Evolutionary conservation across 2,113 vertebrate genomes (phyloP).

Genomic region (Onychorhynchus coronatus): DNA sequence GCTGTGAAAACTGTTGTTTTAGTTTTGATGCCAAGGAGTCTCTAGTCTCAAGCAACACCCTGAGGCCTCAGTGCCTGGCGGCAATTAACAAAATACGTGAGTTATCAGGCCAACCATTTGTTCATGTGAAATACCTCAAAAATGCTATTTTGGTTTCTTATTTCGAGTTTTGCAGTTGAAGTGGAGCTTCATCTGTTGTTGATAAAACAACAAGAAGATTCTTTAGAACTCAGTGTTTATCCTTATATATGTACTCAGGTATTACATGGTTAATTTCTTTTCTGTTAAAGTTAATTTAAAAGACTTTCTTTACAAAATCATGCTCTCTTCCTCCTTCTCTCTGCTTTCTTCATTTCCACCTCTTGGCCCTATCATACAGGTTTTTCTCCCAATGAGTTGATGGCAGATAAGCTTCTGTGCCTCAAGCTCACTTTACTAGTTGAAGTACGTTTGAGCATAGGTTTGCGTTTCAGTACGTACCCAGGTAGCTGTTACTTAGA

Average conservation of each 20-base stretch:
- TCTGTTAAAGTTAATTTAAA: background rate
- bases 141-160: background rate
- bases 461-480: background rate
- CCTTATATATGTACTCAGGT: background rate
- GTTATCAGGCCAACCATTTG: background rate
- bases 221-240: background rate
- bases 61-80: background rate
- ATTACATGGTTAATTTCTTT: background rate
- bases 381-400: background rate
- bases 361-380: fast-evolving
- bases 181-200: background rate
- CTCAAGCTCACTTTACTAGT: background rate
- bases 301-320: background rate
- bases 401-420: background rate
- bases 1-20: background rate
- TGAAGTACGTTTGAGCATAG: background rate
- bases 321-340: background rate
- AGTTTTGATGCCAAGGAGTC: background rate
- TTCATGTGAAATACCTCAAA: background rate
- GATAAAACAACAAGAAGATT: background rate
- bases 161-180: background rate
- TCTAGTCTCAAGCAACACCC: background rate
- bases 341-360: background rate
- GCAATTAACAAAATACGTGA: background rate
- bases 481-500: background rate